These are phyloP conservation scores for Gallinago stenura DNA, from an alignment of 2,797 vertebrate species.

Conservation along the genomic window DNA sequence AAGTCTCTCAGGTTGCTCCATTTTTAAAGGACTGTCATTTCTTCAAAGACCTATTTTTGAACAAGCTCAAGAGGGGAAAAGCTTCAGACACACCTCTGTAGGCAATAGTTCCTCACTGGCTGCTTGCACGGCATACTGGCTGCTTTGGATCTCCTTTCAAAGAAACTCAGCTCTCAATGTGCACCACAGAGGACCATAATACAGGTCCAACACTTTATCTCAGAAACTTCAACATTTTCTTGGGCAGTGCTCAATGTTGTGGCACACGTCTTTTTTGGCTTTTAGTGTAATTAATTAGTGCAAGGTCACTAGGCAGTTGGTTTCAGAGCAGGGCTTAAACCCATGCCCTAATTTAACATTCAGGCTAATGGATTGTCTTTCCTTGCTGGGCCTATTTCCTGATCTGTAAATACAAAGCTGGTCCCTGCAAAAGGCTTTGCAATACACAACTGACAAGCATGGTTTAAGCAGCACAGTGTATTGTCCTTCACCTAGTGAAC, in stretches of 20 bases:
- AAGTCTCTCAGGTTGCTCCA: neutral
- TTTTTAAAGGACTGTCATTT: neutral
- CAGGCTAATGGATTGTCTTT: neutral
- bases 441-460: neutral
- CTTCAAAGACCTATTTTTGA: neutral
- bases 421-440: neutral
- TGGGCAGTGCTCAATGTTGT: neutral
- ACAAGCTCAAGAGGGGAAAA: neutral
- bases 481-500: neutral
- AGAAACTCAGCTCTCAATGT: neutral
- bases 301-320: neutral
- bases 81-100: neutral
- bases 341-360: neutral
- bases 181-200: neutral
- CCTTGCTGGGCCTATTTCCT: neutral
- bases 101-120: neutral
- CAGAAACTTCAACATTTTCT: neutral
- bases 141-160: neutral
- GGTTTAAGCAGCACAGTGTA: neutral
- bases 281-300: neutral
- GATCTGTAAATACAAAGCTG: neutral
- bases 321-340: slow-evolving; percentile 2
- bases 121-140: neutral
- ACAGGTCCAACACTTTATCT: neutral
- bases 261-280: neutral